These are phyloP conservation scores for Mythimna pallens DNA, from an alignment of 2,888 invertebrate species.

Conservation along the genomic window DNA sequence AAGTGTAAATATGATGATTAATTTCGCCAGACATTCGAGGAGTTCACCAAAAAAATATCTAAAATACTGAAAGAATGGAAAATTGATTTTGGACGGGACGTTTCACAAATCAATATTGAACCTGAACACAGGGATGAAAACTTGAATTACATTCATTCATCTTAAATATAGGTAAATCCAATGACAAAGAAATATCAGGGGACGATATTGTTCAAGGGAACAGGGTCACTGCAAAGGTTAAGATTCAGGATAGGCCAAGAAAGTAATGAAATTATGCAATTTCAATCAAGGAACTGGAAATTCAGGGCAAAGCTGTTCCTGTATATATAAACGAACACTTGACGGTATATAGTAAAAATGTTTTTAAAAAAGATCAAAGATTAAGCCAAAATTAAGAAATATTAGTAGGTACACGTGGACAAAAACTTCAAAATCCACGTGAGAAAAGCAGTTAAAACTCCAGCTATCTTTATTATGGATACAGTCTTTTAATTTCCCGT, in stretches of 20 bases:
- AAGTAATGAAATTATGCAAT: not conserved
- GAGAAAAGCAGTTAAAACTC: conserved; percentile 12
- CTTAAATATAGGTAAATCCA: not conserved
- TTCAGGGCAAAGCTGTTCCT: not conserved
- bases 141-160: conserved; percentile 7
- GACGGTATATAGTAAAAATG: not conserved
- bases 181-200: not conserved
- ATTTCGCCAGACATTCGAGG: not conserved
- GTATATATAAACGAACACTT: conserved; percentile 7
- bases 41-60: not conserved
- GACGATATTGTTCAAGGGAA: conserved; percentile 18
- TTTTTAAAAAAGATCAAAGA: conserved; percentile 5
- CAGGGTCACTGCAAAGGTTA: conserved; percentile 10
- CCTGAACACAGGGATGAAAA: not conserved
- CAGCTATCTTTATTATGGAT: not conserved
- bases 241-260: conserved; percentile 18
- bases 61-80: not conserved
- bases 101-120: not conserved
- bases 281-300: not conserved
- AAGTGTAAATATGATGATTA: not conserved
- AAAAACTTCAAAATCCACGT: conserved; percentile 14
- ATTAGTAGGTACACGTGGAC: conserved; percentile 9
- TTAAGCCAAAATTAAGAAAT: conserved; percentile 1
- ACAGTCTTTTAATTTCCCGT: not conserved
- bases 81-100: not conserved